phyloP scores from a whole-genome alignment of 2,113 vertebrate species.

The Tringa solitaria region DNA sequence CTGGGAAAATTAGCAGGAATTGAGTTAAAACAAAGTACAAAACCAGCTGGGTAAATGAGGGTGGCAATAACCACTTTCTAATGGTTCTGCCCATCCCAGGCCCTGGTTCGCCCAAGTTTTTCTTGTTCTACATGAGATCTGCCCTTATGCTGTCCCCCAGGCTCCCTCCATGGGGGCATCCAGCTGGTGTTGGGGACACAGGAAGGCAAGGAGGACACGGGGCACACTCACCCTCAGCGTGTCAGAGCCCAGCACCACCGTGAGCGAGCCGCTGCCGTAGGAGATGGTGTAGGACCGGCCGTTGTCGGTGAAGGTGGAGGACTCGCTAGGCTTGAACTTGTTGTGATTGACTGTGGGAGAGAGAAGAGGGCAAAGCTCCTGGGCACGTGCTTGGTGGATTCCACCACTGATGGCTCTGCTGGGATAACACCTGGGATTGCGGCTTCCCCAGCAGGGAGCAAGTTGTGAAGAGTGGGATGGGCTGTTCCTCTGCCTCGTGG shows the following conservation, averaged over 20 bases:
- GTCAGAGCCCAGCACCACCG: slow-evolving; percentile 65
- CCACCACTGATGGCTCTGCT: fast-evolving
- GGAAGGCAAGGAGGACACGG: fast-evolving
- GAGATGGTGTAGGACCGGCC: slow-evolving; percentile 41
- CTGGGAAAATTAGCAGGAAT: background rate
- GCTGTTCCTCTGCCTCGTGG: background rate
- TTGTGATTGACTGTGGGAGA: slow-evolving; percentile 54
- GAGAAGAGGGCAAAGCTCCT: background rate
- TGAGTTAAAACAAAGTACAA: background rate
- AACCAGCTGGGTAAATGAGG: fast-evolving
- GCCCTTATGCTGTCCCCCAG: background rate
- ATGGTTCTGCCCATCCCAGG: background rate
- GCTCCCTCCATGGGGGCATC: fast-evolving
- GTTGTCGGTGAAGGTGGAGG: slow-evolving; percentile 53
- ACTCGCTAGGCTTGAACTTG: slow-evolving; percentile 57
- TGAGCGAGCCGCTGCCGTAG: slow-evolving; percentile 71
- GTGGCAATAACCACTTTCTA: fast-evolving
- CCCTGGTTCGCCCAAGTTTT: background rate
- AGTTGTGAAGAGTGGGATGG: fast-evolving
- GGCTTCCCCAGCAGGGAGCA: background rate
- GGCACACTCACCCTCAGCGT: slow-evolving; percentile 64
- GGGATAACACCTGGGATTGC: background rate
- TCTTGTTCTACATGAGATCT: fast-evolving
- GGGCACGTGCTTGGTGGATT: fast-evolving
- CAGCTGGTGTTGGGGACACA: background rate